phyloP scores from a whole-genome alignment of 2,888 invertebrate species.

The Dione juno region DNA sequence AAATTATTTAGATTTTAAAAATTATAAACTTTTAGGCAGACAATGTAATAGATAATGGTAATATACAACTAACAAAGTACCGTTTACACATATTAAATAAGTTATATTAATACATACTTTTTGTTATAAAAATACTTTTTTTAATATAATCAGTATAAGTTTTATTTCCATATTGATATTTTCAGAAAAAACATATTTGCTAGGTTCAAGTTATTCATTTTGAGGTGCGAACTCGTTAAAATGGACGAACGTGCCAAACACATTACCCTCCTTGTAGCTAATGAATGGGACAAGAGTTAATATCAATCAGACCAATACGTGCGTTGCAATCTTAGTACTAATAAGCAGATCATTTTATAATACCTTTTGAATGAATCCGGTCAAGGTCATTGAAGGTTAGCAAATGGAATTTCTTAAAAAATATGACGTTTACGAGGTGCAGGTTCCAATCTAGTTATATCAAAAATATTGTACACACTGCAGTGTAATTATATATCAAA shows the following conservation, averaged over 20 bases:
- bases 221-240: constrained; percentile 25
- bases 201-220: neutral
- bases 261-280: constrained; percentile 29
- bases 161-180: neutral
- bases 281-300: constrained; percentile 18
- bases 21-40: too few species aligned
- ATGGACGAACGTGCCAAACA: constrained; percentile 24
- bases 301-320: constrained; percentile 22
- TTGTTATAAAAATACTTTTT: neutral
- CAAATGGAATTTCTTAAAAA: too few species aligned
- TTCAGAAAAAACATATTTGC: neutral
- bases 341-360: neutral
- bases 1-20: too few species aligned
- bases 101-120: neutral
- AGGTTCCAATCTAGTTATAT: too few species aligned
- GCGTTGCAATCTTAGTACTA: neutral
- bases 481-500: too few species aligned
- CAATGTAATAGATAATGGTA: too few species aligned
- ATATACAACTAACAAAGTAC: too few species aligned
- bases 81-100: too few species aligned
- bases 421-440: too few species aligned
- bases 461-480: too few species aligned
- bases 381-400: neutral
- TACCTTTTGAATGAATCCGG: neutral
- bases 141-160: neutral